Evolutionary conservation across 2,888 invertebrate genomes (phyloP).

Genomic region (Idaea straminata): DNA sequence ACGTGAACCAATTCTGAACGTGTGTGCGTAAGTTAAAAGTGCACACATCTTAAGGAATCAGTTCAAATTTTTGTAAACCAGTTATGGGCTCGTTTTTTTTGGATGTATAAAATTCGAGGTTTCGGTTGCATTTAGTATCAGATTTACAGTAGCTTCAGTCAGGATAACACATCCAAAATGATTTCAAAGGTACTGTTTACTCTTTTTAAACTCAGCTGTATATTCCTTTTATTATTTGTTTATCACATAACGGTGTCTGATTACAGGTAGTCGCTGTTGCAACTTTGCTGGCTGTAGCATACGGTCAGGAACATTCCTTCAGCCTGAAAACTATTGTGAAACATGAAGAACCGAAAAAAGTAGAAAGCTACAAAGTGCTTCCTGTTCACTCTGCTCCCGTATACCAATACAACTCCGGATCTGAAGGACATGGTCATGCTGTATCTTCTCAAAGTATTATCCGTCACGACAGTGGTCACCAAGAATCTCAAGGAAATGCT

Average conservation of each 20-base stretch:
- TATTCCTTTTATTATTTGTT: background rate
- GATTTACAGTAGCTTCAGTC: conserved; percentile 39
- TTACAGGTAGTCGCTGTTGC: conserved; percentile 38
- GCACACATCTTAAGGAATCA: conserved; percentile 32
- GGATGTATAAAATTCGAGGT: conserved; percentile 51
- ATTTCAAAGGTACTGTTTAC: conserved; percentile 22
- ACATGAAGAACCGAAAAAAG: conserved; percentile 46
- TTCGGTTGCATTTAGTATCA: conserved; percentile 36
- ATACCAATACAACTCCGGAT: conserved; percentile 25
- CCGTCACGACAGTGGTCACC: conserved; percentile 31
- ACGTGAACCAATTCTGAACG: conserved; percentile 39
- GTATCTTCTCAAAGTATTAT: conserved; percentile 47
- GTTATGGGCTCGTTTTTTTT: conserved; percentile 42
- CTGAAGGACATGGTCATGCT: conserved; percentile 37
- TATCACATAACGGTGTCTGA: conserved; percentile 5
- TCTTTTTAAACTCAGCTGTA: background rate
- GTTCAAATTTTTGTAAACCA: conserved; percentile 40
- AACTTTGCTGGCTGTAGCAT: conserved; percentile 33
- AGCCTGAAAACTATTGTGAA: conserved; percentile 43
- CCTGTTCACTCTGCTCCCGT: conserved; percentile 25
- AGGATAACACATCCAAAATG: conserved; percentile 46
- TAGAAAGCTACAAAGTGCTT: conserved; percentile 25
- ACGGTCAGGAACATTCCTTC: conserved; percentile 44
- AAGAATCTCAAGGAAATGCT: conserved; percentile 16
- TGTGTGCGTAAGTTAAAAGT: conserved; percentile 33